phyloP scores from a whole-genome alignment of 2,797 vertebrate species.

The Poecilia velifera region DNA sequence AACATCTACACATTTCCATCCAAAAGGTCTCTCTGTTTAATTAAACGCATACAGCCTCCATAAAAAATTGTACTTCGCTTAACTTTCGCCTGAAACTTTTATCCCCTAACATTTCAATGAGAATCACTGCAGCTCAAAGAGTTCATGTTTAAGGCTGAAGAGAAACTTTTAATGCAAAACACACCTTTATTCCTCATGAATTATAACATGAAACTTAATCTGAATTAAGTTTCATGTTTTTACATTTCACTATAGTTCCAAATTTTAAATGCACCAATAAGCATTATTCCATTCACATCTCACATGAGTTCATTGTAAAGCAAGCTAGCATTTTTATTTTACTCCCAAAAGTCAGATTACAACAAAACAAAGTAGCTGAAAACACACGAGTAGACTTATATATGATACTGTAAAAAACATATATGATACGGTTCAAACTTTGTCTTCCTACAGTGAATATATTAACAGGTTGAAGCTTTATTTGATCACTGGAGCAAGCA shows the following conservation, averaged over 20 bases:
- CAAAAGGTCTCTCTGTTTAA: not conserved
- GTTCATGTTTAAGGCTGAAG: not conserved
- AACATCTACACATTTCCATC: conserved; percentile 6
- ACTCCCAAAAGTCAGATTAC: not conserved
- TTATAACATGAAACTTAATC: not conserved
- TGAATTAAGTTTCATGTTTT: not conserved
- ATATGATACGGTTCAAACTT: too few relatives aligned
- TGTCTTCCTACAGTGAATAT: too few relatives aligned
- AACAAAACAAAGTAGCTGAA: not conserved
- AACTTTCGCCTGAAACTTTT: not conserved
- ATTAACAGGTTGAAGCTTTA: too few relatives aligned
- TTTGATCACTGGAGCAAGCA: not conserved
- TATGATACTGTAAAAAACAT: too few relatives aligned
- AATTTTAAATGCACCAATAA: not conserved
- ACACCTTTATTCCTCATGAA: not conserved
- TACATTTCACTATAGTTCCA: not conserved
- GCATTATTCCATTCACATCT: not conserved
- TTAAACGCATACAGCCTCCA: not conserved
- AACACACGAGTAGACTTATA: not conserved
- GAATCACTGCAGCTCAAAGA: not conserved
- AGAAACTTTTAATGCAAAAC: not conserved
- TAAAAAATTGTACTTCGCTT: not conserved
- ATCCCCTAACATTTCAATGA: not conserved
- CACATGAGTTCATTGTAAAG: not conserved
- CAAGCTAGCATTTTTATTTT: not conserved